Evolutionary conservation across 2,113 vertebrate genomes (phyloP).

Genomic region (Paramormyrops kingsleyae): DNA sequence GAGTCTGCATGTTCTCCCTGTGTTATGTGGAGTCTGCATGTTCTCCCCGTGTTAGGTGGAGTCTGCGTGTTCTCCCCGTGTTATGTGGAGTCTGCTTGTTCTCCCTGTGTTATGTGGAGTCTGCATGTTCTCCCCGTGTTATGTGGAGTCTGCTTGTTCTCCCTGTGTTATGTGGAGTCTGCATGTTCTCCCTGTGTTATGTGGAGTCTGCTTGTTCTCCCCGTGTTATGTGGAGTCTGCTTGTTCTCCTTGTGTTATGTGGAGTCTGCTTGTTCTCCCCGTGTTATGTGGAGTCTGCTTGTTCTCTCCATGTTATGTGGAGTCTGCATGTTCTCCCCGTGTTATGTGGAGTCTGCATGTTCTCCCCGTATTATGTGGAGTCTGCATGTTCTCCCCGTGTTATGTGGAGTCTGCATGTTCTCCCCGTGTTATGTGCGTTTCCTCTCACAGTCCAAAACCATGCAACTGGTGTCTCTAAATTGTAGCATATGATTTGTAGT

Average conservation of each 20-base stretch:
- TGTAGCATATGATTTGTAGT: neutral
- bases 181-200: neutral
- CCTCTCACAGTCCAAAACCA: neutral
- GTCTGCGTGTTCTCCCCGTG: too few relatives aligned
- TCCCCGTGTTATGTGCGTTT: neutral
- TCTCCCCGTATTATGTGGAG: too few relatives aligned
- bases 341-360: too few relatives aligned
- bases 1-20: too few relatives aligned
- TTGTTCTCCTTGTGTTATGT: too few relatives aligned
- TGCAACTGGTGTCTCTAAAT: neutral
- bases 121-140: too few relatives aligned
- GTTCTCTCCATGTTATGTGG: too few relatives aligned
- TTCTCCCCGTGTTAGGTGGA: neutral
- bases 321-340: neutral
- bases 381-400: neutral
- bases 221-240: neutral
- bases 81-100: neutral
- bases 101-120: too few relatives aligned
- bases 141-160: neutral
- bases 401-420: neutral
- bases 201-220: neutral
- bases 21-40: neutral
- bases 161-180: too few relatives aligned
- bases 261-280: neutral
- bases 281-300: neutral